phyloP scores from a whole-genome alignment of 2,888 invertebrate genomes.

The Andrena minutula region DNA sequence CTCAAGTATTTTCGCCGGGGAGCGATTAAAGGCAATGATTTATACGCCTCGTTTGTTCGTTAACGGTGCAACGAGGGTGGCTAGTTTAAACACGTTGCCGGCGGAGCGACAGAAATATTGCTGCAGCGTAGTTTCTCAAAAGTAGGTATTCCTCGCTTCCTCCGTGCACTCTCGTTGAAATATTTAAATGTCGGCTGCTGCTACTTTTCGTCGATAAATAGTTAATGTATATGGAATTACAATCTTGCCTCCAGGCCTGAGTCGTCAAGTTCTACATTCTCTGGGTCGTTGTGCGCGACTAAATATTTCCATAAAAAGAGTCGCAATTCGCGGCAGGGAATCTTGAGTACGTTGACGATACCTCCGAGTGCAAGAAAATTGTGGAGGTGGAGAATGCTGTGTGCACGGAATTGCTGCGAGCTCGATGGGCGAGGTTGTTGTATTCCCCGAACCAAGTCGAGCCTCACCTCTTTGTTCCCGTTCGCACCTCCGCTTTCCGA shows the following conservation, averaged over 20 bases:
- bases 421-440: neutral
- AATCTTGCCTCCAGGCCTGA: neutral
- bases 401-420: conserved; percentile 10
- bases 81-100: conserved; percentile 15
- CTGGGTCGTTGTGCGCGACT: neutral
- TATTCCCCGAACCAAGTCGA: neutral
- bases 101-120: conserved; percentile 50
- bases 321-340: conserved; percentile 6
- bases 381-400: neutral
- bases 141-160: neutral
- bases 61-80: conserved; percentile 19
- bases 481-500: conserved; percentile 25
- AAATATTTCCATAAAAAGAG: neutral
- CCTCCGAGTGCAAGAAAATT: conserved; percentile 12
- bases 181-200: neutral
- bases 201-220: neutral
- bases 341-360: neutral
- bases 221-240: no score
- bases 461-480: conserved; percentile 18
- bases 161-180: neutral
- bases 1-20: conserved; percentile 37
- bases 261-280: neutral
- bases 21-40: conserved; percentile 67
- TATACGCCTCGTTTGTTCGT: conserved; percentile 58
- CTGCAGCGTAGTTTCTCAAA: conserved; percentile 1